Conservation (phyloP, 2,797 vertebrate species). For the Sebastes vulpes region DNA sequence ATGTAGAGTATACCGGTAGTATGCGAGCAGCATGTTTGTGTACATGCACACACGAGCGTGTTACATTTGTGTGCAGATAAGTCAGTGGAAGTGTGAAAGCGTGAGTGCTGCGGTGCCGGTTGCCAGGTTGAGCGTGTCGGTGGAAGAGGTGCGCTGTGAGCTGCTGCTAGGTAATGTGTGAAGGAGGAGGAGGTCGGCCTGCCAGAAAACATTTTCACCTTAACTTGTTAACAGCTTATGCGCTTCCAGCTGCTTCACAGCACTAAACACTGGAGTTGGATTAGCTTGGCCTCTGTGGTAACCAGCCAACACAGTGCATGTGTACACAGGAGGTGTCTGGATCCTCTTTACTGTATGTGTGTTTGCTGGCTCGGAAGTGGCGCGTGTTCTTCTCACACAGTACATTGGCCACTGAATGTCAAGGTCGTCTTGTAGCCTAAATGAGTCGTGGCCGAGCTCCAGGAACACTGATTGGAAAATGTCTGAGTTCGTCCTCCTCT, state of each 20-base stretch:
- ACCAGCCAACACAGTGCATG: conserved; percentile 17
- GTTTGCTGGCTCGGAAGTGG: background rate
- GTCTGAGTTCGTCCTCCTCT: conserved; percentile 46
- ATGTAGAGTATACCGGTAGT: background rate
- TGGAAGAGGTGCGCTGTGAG: conserved; percentile 39
- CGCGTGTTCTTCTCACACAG: background rate
- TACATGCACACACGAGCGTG: background rate
- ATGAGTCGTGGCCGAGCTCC: conserved; percentile 59
- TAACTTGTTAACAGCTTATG: conserved; percentile 69
- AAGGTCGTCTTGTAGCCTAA: conserved; percentile 50
- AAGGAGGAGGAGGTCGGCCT: conserved; percentile 37
- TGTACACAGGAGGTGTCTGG: background rate
- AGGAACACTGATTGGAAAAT: conserved; percentile 63
- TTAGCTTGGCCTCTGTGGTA: conserved; percentile 50
- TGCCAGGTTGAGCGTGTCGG: conserved; percentile 39
- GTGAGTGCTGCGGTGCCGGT: background rate
- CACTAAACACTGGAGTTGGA: conserved; percentile 64
- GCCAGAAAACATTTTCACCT: conserved; percentile 71
- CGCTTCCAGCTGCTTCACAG: conserved; percentile 63
- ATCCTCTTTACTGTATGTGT: background rate
- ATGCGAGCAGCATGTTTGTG: background rate
- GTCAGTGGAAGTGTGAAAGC: conserved; percentile 8
- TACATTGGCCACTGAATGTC: conserved; percentile 25
- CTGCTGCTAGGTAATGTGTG: conserved; percentile 65
- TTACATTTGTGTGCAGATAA: background rate